Evolutionary conservation across 2,888 invertebrate genomes (phyloP), one percentile per base, ranked within the genome.

Genomic region (Agonopterix subpropinquella): DNA sequence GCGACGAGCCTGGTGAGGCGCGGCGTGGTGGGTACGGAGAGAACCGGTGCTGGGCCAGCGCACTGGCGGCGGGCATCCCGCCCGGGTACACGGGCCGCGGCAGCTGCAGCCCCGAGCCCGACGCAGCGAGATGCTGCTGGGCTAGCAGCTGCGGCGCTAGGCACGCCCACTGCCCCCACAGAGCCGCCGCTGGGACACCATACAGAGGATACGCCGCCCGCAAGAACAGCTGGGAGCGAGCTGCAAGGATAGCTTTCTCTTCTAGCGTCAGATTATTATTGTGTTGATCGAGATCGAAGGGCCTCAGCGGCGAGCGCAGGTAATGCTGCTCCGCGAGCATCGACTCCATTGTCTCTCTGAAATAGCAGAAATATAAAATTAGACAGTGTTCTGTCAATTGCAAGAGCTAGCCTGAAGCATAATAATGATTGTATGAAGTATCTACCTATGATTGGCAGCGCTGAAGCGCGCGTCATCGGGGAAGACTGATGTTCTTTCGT

Each of bases 271-370:
- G 81, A 62, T 93, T 93, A 67, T 92, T 92, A 65, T 92, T 92
- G 65, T 93, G 91, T 52, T 91, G 91, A 58, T 95, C 94, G 67
- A 94, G 83, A 61, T 91, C 92, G 65, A 94, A 93, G 39, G 94
- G 93, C 47, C 95, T 91, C 61, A 95, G 84, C 2, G 94, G 94
- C 47, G 95, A 92, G 45, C 95, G 92, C 56, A 95, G 89, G 64
- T 95, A 92, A 64, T 95, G 95, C 80, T 96, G 95, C 70, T 96
- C 95, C 43, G 94, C 94, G 65, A 96, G 78, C 93, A 96, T 94
- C 48, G 93, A 93, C 80, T 96, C 96, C 96, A 96, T 96, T 51
- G 95, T 95, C 86, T 96, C 96, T 83, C 96, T 95, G 92, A 61
- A 85, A 88, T 56, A 65, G 61, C 50, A 65, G 53, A 62, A 55